phyloP scores from a whole-genome alignment of 2,888 invertebrate genomes.

The Melanostoma scalare region DNA sequence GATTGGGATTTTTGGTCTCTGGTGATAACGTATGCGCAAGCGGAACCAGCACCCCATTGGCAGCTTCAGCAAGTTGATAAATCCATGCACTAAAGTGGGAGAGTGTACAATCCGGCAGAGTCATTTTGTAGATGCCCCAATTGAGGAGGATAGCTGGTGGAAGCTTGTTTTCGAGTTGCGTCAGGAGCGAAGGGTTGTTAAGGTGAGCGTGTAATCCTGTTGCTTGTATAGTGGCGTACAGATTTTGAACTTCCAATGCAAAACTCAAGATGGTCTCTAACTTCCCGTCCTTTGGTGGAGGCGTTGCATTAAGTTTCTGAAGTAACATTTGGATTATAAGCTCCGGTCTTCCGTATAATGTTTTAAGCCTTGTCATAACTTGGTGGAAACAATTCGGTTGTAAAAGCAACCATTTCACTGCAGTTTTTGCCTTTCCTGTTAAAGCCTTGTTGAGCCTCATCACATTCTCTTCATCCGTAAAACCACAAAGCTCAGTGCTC shows the following conservation, averaged over 20 bases:
- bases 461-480: too few species aligned
- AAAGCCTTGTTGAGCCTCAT: too few species aligned
- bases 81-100: constrained; percentile 7
- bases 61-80: too few species aligned
- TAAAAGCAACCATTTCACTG: neutral
- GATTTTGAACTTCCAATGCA: constrained; percentile 26
- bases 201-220: constrained; percentile 1
- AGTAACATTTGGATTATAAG: neutral
- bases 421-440: too few species aligned
- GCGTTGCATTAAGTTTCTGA: neutral
- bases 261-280: constrained; percentile 20
- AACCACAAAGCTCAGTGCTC: too few species aligned
- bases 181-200: constrained; percentile 21
- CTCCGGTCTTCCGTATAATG: neutral
- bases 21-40: too few species aligned
- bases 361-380: neutral
- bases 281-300: neutral
- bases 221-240: constrained; percentile 21
- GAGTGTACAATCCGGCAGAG: constrained; percentile 3
- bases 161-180: constrained; percentile 33
- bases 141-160: constrained; percentile 21
- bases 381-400: neutral
- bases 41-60: too few species aligned
- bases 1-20: too few species aligned
- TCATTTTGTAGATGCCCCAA: constrained; percentile 33